Conservation (phyloP, 1,140 invertebrate species). For the Magallana ariakensis region DNA sequence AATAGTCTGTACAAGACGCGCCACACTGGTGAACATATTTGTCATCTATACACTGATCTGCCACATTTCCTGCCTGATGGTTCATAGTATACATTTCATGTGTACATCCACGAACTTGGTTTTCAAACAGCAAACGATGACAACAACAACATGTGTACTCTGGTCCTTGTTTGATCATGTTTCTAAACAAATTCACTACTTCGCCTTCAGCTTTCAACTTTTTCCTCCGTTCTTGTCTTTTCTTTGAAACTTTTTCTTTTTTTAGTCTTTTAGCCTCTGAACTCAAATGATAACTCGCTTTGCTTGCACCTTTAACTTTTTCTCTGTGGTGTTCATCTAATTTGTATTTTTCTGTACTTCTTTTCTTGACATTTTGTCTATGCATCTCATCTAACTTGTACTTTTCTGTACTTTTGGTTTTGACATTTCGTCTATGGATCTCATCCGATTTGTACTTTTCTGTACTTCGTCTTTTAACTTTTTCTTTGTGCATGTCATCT, state of each 20-base stretch:
- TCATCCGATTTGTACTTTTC: no score
- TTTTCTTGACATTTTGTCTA: no score
- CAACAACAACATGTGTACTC: background rate
- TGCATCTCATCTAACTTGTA: no score
- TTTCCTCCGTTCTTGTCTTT: background rate
- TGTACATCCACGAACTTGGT: background rate
- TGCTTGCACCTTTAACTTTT: background rate
- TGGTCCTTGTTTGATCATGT: background rate
- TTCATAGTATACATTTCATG: background rate
- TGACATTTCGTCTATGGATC: no score
- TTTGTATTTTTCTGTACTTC: background rate
- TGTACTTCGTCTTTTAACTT: no score
- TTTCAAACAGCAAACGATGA: background rate
- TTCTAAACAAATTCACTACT: background rate
- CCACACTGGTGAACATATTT: no score
- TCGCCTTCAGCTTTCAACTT: background rate
- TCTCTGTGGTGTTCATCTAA: background rate
- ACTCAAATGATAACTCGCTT: background rate
- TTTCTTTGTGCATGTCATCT: no score
- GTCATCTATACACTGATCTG: no score
- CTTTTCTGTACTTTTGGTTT: no score
- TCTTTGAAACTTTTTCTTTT: background rate
- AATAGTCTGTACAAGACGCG: no score
- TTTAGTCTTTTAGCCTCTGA: background rate
- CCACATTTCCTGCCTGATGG: background rate